Percentiles rank a stretch among this genome's conserved stretches.
Conservation (phyloP, 2,888 invertebrate species). For the Ametastegia equiseti region DNA sequence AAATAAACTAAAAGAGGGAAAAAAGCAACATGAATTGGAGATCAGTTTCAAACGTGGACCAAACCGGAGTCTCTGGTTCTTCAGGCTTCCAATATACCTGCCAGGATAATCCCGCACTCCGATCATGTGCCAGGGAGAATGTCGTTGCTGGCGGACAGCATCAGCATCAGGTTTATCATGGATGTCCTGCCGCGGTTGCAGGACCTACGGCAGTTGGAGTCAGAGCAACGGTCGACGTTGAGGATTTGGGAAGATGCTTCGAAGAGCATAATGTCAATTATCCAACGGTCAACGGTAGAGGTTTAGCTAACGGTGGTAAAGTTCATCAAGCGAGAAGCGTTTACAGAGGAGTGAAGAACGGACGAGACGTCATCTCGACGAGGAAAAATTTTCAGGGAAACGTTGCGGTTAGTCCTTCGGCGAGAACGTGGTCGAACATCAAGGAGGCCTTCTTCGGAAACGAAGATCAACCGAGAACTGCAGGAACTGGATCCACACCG, state of each 20-base stretch:
- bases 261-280: slow-evolving; percentile 54
- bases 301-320: not conserved
- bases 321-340: not conserved
- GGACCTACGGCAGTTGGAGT: not conserved
- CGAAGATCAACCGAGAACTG: not conserved
- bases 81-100: not conserved
- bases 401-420: not conserved
- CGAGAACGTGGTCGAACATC: not conserved
- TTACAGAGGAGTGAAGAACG: not conserved
- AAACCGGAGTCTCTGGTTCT: not conserved
- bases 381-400: not conserved
- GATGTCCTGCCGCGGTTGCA: not conserved
- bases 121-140: not conserved
- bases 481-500: not conserved
- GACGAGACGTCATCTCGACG: no score
- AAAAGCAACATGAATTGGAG: not conserved
- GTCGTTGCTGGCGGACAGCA: not conserved
- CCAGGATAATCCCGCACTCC: not conserved
- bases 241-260: slow-evolving; percentile 65
- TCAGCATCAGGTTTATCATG: not conserved
- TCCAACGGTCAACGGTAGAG: not conserved
- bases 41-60: not conserved
- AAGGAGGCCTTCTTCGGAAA: not conserved
- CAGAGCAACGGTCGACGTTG: slow-evolving; percentile 64
- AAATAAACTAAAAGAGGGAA: not conserved